Evolutionary conservation across 2,797 vertebrate genomes (phyloP), one percentile per base, ranked within the genome.

Genomic region (Pteronotus mesoamericanus): DNA sequence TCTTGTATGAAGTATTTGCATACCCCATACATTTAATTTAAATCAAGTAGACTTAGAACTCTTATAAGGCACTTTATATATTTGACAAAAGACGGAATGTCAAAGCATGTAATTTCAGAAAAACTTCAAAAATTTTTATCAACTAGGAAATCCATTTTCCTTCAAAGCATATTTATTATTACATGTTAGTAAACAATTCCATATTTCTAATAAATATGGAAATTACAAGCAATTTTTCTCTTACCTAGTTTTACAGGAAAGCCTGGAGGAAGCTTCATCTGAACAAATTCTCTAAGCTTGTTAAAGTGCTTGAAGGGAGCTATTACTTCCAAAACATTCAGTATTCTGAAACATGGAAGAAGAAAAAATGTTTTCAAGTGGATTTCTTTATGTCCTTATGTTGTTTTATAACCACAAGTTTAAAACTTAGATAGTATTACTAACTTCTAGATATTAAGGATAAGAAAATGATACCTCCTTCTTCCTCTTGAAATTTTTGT

Each of bases 221-320:
- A 83, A 44, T 29, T 46, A 82, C 11, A 80, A 0, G 1, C 46
- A 0, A 82, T 21, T 22, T 66, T 91, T 55, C 32, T 84, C 99
- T 99, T 98, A 99, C 99, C 99, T 94, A 99, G 98, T 98, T 99
- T 99, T 96, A 99, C 99, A 95, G 99, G 99, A 98, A 99, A 99
- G 94, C 99, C 99, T 53, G 99, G 99, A 64, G 99, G 99, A 98
- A 99, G 99, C 98, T 99, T 99, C 99, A 99, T 99, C 98, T 99
- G 99, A 98, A 99, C 99, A 98, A 99, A 99, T 99, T 99, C 99
- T 99, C 99, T 99, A 99, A 99, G 99, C 98, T 99, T 99, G 99
- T 99, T 99, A 99, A 99, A 99, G 99, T 99, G 99, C 99, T 99
- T 99, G 99, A 99, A 99, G 96, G 99, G 99, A 97, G 99, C 99